These are phyloP conservation scores for Xenops minutus DNA, from an alignment of 2,797 vertebrate species.

Conservation along the genomic window DNA sequence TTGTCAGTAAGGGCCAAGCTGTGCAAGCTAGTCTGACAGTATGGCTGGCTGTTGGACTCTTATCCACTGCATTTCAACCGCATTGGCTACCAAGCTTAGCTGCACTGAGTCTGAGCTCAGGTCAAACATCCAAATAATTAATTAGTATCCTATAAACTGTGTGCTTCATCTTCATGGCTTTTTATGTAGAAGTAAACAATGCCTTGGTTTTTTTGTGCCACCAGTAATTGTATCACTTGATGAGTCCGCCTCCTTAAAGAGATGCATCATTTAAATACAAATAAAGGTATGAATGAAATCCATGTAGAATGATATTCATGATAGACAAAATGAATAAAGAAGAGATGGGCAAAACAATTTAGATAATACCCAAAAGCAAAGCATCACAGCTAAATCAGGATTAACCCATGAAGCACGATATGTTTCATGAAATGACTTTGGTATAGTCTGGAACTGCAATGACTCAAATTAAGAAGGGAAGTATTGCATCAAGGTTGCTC, in stretches of 20 bases:
- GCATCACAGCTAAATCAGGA: constrained; percentile 35
- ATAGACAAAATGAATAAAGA: constrained; percentile 4
- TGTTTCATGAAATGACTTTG: background rate
- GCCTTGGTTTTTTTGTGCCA: background rate
- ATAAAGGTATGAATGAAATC: constrained; percentile 15
- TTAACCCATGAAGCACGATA: constrained; percentile 8
- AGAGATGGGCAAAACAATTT: constrained; percentile 25
- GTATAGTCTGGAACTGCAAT: background rate
- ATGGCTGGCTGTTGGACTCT: background rate
- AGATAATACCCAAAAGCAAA: constrained; percentile 39
- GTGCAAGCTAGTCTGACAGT: background rate
- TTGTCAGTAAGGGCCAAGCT: background rate
- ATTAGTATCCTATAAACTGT: background rate
- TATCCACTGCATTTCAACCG: background rate
- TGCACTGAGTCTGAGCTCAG: constrained; percentile 10
- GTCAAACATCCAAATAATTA: constrained; percentile 34
- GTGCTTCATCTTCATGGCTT: background rate
- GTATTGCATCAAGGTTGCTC: background rate
- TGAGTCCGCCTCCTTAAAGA: constrained; percentile 17
- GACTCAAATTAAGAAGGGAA: background rate
- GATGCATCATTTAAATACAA: constrained; percentile 40
- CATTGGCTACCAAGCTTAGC: background rate
- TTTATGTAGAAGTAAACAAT: constrained; percentile 35
- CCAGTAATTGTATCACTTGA: background rate
- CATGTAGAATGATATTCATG: constrained; percentile 6